Base-by-base conservation (phyloP, 2,797 vertebrate species). In the Leptoclinus maculatus region DNA sequence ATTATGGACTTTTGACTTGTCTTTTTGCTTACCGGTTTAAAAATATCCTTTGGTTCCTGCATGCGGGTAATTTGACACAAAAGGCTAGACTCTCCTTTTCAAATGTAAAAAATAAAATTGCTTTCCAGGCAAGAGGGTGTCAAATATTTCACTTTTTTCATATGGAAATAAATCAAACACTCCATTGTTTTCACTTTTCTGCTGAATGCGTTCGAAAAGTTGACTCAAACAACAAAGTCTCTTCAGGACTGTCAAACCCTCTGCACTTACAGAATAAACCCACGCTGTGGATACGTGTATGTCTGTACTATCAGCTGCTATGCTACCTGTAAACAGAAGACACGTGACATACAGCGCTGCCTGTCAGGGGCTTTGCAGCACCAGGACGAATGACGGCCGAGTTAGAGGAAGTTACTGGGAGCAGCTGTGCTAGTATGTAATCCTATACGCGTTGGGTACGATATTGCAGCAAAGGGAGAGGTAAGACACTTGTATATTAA, bases 331-430 rank as follows among this genome's bases (percentile, higher is more conserved):
- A 94, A 94, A 93, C 90, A 94, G 27, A 87, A 89, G 34, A 83
- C 93, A 94, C 91, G 92, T 93, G 93, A 94, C 87, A 1, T 1
- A 32, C 27, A 13, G 62, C 58, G 58, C 51, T 60, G 77, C 17
- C 78, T 79, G 87, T 89, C 85, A 78, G 78, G 34, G 71, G 84
- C 79, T 92, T 88, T 88, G 90, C 92, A 84, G 91, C 90, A 92
- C 76, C 87, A 71, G 84, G 81, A 82, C 92, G 91, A 88, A 78
- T 90, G 88, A 93, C 93, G 92, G 91, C 90, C 45, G 82, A 90
- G 80, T 88, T 84, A 19, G 88, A 93, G 93, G 93, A 94, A 94
- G 93, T 93, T 93, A 69, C 72, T 71, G 74, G 62, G 71, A 74
- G 82, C 80, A 85, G 75, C 80, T 80, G 75, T 82, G 88, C 81